Conservation (phyloP, 1,140 invertebrate species). For the Papilio dardanus region DNA sequence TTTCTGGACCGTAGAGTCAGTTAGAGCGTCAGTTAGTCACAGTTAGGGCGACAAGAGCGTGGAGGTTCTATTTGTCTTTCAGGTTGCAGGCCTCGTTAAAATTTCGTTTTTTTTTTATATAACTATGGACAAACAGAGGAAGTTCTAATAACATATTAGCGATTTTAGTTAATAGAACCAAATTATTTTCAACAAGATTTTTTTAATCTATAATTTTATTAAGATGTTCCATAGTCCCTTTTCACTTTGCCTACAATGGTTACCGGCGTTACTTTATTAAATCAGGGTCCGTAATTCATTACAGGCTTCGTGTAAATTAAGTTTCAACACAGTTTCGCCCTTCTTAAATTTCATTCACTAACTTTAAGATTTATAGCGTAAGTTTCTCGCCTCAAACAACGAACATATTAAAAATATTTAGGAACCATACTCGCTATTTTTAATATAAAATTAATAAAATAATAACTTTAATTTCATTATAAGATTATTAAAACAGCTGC, state of each 20-base stretch:
- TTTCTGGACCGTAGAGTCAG: no score
- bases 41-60: no score
- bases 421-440: constrained; percentile 18
- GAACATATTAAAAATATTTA: constrained; percentile 19
- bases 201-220: background rate
- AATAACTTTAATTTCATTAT: no score
- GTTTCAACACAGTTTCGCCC: constrained; percentile 48
- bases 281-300: constrained; percentile 64
- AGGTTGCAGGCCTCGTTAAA: background rate
- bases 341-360: constrained; percentile 38
- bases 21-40: no score
- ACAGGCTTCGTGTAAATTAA: constrained; percentile 60
- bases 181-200: no score
- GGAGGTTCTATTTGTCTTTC: background rate
- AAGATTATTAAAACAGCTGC: no score
- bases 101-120: no score
- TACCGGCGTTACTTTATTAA: constrained; percentile 56
- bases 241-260: background rate
- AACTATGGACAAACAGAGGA: background rate
- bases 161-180: no score
- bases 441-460: no score
- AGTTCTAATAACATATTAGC: background rate
- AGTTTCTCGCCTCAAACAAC: constrained; percentile 8
- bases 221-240: background rate
- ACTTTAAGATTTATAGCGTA: constrained; percentile 30